Evolutionary conservation across 2,113 vertebrate species (phyloP).

Genomic region (Anser brachyrhynchus): DNA sequence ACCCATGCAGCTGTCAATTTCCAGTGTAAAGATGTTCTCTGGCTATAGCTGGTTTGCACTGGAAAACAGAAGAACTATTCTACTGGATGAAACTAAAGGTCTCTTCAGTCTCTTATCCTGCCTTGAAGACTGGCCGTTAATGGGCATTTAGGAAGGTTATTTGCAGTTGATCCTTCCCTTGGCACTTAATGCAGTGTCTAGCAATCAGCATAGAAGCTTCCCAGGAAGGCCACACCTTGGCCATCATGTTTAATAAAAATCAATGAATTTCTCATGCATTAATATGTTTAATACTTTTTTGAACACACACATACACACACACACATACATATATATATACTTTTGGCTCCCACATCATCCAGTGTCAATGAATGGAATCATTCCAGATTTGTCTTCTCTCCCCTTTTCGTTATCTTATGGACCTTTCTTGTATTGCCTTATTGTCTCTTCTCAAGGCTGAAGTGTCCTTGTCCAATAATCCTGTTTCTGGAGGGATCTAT

Average conservation of each 20-base stretch:
- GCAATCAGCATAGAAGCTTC: background rate
- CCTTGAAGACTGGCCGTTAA: background rate
- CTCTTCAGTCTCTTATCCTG: background rate
- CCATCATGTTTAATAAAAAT: background rate
- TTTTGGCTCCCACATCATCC: background rate
- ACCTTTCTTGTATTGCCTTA: background rate
- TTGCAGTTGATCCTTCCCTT: background rate
- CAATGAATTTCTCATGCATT: background rate
- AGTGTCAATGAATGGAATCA: background rate
- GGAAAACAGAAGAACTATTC: fast-evolving
- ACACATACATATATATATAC: too few species aligned
- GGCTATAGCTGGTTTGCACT: background rate
- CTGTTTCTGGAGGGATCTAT: background rate
- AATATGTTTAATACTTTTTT: background rate
- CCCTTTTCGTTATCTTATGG: background rate
- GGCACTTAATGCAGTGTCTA: background rate
- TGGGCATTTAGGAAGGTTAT: background rate
- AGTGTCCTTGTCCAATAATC: background rate
- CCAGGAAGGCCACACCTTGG: background rate
- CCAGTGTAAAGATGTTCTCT: background rate
- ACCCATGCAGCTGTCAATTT: fast-evolving
- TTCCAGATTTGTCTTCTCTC: background rate
- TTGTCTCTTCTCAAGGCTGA: background rate
- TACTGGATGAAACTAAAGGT: background rate
- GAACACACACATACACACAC: too few species aligned